phyloP scores from a whole-genome alignment of 2,888 invertebrate species.

The Loripinus fragilis region DNA sequence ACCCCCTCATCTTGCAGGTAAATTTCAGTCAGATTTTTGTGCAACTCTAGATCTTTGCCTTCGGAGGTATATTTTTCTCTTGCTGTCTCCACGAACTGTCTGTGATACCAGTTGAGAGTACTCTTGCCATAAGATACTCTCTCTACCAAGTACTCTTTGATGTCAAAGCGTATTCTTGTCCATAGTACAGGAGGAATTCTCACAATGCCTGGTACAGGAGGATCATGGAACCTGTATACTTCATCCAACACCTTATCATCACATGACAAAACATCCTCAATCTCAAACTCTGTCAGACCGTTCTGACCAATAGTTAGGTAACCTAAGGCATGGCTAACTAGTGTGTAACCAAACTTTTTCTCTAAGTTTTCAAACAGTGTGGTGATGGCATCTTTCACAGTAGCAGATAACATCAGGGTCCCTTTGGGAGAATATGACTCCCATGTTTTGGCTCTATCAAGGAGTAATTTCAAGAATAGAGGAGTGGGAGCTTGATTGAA shows the following conservation, averaged over 20 bases:
- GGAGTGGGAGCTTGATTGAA: conserved; percentile 71
- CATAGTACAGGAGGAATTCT: conserved; percentile 78
- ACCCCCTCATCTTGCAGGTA: conserved; percentile 71
- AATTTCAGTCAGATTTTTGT: conserved; percentile 70
- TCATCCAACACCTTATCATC: conserved; percentile 78
- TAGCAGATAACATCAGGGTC: conserved; percentile 57
- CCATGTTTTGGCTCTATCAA: conserved; percentile 78
- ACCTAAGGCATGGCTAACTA: conserved; percentile 74
- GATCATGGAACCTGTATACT: conserved; percentile 79
- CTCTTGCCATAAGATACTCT: conserved; percentile 75
- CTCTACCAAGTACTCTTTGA: conserved; percentile 79
- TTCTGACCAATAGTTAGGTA: conserved; percentile 77
- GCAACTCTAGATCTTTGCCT: conserved; percentile 61
- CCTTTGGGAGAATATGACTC: conserved; percentile 66
- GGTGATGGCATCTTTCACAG: conserved; percentile 74
- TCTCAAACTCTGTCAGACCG: conserved; percentile 79
- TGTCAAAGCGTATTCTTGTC: conserved; percentile 75
- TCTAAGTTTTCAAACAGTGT: conserved; percentile 75
- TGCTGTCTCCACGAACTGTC: conserved; percentile 79
- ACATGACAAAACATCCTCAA: conserved; percentile 81
- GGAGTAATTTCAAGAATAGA: conserved; percentile 77
- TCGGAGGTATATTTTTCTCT: conserved; percentile 65
- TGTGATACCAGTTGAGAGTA: conserved; percentile 80
- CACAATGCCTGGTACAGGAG: conserved; percentile 79
- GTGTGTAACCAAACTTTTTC: conserved; percentile 71